These are phyloP conservation scores for Diorhabda elongata DNA, from an alignment of 1,140 invertebrate species.

Conservation along the genomic window DNA sequence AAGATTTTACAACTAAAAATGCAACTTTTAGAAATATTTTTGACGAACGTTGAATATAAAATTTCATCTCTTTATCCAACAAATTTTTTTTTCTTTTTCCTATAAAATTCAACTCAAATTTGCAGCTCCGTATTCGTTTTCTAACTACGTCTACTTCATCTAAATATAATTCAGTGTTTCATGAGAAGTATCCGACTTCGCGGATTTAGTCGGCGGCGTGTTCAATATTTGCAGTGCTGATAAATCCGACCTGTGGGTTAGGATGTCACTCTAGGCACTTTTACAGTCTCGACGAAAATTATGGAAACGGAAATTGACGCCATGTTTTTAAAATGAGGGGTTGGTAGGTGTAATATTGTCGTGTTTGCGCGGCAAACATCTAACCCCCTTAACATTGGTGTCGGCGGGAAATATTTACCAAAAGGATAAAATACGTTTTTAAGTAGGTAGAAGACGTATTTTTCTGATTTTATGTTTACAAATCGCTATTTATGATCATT, in stretches of 20 bases:
- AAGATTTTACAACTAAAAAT: too few relatives aligned
- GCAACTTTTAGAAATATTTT: too few relatives aligned
- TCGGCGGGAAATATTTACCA: neutral
- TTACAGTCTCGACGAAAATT: conserved; percentile 2
- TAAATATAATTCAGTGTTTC: conserved; percentile 9
- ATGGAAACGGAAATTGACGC: conserved; percentile 1
- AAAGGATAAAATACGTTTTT: too few relatives aligned
- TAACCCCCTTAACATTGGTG: neutral
- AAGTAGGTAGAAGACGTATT: too few relatives aligned
- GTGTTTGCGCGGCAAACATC: neutral
- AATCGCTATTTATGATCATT: too few relatives aligned
- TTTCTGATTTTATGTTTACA: too few relatives aligned
- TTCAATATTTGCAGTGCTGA: conserved; percentile 12
- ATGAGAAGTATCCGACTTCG: conserved; percentile 9
- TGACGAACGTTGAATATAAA: too few relatives aligned
- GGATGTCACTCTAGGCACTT: conserved; percentile 6
- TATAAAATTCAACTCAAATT: neutral
- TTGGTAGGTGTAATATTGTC: conserved; percentile 1
- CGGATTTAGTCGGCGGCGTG: conserved; percentile 4
- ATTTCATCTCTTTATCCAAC: too few relatives aligned
- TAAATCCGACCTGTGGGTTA: conserved; percentile 9
- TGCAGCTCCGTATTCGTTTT: neutral
- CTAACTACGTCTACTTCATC: conserved; percentile 4
- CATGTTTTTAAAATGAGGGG: neutral
- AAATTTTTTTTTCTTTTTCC: too few relatives aligned